These are phyloP conservation scores for Coregonus sp. DNA, from an alignment of 2,797 vertebrate species.

Conservation along the genomic window DNA sequence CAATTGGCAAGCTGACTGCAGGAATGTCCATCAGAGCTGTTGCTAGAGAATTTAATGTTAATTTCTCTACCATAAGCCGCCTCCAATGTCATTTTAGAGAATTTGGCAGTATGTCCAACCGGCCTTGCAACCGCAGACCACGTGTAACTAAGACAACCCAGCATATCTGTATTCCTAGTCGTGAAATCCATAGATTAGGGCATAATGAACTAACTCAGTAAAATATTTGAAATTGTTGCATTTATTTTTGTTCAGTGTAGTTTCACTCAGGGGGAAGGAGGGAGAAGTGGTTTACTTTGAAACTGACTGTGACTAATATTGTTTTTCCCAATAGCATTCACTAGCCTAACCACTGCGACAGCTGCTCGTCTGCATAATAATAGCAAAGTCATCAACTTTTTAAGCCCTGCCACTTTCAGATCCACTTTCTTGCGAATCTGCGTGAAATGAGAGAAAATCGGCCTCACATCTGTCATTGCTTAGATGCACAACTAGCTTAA, in stretches of 20 bases:
- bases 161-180: no score
- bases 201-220: no score
- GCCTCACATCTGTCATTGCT: neutral
- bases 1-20: no score
- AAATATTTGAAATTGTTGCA: no score
- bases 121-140: no score
- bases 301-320: neutral
- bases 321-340: neutral
- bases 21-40: no score
- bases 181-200: no score
- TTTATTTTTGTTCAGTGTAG: neutral
- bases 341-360: neutral
- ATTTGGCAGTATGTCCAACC: no score
- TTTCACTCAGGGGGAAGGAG: conserved; percentile 28
- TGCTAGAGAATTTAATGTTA: no score
- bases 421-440: conserved; percentile 1
- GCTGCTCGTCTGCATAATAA: neutral
- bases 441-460: neutral
- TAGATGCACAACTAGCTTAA: neutral
- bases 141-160: no score
- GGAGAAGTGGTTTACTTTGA: neutral
- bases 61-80: no score
- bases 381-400: neutral
- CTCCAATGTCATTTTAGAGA: no score
- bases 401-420: neutral